phyloP scores from a whole-genome alignment of 2,888 invertebrate species.

The Conops quadrifasciatus region DNA sequence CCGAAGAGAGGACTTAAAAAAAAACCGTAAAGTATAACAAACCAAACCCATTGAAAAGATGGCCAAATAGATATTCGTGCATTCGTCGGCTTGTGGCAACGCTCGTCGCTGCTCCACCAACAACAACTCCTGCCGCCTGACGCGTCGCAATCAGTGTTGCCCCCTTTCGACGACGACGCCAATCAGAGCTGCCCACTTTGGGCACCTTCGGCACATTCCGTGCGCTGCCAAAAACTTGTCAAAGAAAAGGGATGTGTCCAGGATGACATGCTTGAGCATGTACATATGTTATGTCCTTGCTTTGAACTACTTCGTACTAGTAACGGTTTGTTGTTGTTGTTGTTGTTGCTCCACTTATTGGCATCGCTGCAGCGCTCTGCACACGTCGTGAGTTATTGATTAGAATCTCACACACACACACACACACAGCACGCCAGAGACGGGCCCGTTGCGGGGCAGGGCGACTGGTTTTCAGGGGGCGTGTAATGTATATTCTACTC shows the following conservation, averaged over 20 bases:
- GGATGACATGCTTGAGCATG: not conserved
- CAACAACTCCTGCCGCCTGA: no score
- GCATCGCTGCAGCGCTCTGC: not conserved
- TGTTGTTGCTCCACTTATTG: no score
- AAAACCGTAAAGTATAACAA: not conserved
- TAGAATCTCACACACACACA: slow-evolving; percentile 10
- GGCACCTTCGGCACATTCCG: slow-evolving; percentile 7
- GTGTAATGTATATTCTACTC: no score
- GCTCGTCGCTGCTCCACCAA: not conserved
- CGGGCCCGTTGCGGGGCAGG: no score
- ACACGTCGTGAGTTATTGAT: slow-evolving; percentile 40
- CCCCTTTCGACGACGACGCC: not conserved
- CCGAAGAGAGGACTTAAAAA: not conserved
- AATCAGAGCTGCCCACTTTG: slow-evolving; percentile 15
- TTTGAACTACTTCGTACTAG: slow-evolving; percentile 25
- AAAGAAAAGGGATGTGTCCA: slow-evolving; percentile 3
- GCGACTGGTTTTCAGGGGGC: not conserved
- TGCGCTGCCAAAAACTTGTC: slow-evolving; percentile 6
- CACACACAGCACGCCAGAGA: no score
- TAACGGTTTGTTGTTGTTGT: no score
- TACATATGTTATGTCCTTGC: slow-evolving; percentile 50
- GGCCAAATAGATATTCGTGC: not conserved
- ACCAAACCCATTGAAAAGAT: slow-evolving; percentile 3
- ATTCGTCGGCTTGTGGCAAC: not conserved
- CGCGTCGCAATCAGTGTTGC: no score